A percentile compares a stretch with the other conserved stretches of the same genome.
phyloP scores from a whole-genome alignment of 2,113 vertebrate species.

The Pyrgilauda ruficollis region DNA sequence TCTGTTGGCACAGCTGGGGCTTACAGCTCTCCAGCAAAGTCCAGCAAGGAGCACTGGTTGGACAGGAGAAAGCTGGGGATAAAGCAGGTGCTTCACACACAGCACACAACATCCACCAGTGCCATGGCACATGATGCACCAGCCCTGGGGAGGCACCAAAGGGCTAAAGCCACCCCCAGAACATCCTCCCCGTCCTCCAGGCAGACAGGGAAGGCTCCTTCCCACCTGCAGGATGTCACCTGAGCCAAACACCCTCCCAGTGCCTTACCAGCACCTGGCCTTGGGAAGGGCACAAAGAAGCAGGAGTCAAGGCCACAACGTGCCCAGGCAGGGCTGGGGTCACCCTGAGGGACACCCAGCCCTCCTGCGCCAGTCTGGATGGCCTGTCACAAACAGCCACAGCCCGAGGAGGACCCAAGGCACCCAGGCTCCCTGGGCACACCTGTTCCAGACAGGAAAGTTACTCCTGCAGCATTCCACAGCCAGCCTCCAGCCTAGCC shows the following conservation, averaged over 20 bases:
- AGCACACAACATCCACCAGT: not conserved
- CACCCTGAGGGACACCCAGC: not conserved
- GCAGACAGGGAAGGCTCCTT: not conserved
- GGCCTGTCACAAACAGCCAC: not conserved
- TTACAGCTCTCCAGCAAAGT: not conserved
- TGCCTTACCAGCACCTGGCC: not conserved
- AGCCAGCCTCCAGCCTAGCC: not conserved
- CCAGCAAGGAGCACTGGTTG: not conserved
- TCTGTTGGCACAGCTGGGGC: fast-evolving
- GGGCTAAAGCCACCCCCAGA: not conserved
- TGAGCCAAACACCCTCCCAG: not conserved
- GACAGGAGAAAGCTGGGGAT: not conserved
- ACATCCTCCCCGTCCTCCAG: not conserved
- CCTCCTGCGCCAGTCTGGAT: not conserved
- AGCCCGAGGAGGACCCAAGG: not conserved
- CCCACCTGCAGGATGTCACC: not conserved
- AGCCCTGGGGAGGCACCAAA: not conserved
- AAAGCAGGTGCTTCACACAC: not conserved
- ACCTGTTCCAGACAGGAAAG: not conserved
- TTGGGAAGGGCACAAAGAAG: not conserved
- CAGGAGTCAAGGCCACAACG: not conserved
- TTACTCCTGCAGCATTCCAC: not conserved
- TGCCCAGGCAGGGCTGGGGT: not conserved
- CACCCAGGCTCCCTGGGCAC: not conserved
- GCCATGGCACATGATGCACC: fast-evolving